phyloP scores from a whole-genome alignment of 2,888 invertebrate genomes.

The Hymenopus coronatus region DNA sequence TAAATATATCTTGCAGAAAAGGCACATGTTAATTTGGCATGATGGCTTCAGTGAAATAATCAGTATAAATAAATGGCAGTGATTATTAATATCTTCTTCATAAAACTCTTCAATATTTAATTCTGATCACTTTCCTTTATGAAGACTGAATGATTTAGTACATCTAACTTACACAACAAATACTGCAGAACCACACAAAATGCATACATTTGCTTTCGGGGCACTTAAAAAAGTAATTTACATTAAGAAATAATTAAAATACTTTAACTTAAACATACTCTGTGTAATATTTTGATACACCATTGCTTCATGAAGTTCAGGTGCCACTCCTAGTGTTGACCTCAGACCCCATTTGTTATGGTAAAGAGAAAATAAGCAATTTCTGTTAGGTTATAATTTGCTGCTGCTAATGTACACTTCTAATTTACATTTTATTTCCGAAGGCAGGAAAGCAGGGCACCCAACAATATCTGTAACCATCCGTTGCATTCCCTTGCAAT shows the following conservation, averaged over 20 bases:
- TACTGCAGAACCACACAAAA: too few species aligned
- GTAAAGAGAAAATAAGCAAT: not conserved
- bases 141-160: too few species aligned
- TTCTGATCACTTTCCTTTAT: not conserved
- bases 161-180: not conserved
- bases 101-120: not conserved
- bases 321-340: not conserved
- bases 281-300: not conserved
- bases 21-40: not conserved
- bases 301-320: not conserved
- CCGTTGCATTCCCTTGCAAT: too few species aligned
- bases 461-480: too few species aligned
- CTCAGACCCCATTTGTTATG: not conserved
- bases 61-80: not conserved
- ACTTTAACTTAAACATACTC: not conserved
- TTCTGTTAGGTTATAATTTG: not conserved
- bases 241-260: not conserved
- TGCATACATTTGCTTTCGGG: too few species aligned
- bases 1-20: too few species aligned
- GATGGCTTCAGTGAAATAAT: not conserved
- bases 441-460: not conserved
- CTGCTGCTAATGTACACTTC: not conserved
- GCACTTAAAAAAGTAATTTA: not conserved
- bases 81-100: not conserved
- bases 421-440: not conserved